phyloP scores from a whole-genome alignment of 2,888 invertebrate genomes.

The Metellina segmentata region DNA sequence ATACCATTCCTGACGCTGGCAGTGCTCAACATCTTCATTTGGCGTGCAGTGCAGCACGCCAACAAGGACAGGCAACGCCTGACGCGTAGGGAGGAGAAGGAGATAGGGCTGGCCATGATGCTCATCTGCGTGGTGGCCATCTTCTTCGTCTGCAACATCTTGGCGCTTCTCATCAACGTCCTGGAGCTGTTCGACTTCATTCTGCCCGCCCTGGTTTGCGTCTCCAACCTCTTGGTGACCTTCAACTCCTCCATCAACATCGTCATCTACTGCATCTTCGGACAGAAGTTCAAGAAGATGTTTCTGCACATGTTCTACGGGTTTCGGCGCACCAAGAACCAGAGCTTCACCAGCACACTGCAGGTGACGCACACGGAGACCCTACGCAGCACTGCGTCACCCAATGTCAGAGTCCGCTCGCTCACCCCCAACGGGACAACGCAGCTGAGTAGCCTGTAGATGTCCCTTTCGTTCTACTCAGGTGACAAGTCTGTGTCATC shows the following conservation, averaged over 20 bases:
- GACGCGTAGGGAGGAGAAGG: constrained; percentile 93
- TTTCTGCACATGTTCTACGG: constrained; percentile 82
- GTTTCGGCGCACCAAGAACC: constrained; percentile 76
- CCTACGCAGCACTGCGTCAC: constrained; percentile 23
- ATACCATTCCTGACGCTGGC: constrained; percentile 94
- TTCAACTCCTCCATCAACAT: constrained; percentile 99
- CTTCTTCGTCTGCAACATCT: constrained; percentile 94
- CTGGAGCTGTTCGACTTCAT: constrained; percentile 83
- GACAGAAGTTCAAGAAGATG: constrained; percentile 94
- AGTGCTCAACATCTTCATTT: constrained; percentile 94
- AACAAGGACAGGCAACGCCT: constrained; percentile 93
- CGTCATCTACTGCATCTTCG: constrained; percentile 98
- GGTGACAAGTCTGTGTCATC: too few species aligned
- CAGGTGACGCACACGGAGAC: constrained; percentile 74
- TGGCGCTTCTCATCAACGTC: constrained; percentile 92
- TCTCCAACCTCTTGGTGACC: constrained; percentile 94
- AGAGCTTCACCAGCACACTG: constrained; percentile 70
- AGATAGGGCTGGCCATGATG: constrained; percentile 98
- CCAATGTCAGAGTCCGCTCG: constrained; percentile 22
- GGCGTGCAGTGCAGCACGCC: constrained; percentile 92
- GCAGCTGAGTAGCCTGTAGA: constrained; percentile 50
- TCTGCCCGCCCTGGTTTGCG: constrained; percentile 86
- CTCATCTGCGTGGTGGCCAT: constrained; percentile 95
- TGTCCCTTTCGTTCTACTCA: background rate
- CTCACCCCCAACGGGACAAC: constrained; percentile 51